Percentiles rank a stretch among this genome's conserved stretches.
Conservation (phyloP, 2,888 invertebrate species). For the Leptothorax acervorum region DNA sequence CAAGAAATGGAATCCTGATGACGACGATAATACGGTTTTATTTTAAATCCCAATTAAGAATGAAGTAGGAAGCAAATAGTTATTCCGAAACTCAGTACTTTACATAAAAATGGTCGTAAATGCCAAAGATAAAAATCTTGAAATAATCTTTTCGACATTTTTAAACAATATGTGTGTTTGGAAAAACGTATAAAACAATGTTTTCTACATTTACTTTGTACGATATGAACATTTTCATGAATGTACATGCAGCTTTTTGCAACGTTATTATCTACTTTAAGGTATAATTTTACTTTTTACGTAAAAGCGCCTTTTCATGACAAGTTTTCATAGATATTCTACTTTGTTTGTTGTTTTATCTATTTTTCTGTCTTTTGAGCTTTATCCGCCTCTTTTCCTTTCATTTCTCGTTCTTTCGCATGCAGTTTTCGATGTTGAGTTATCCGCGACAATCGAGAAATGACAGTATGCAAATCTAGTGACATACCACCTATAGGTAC, state of each 20-base stretch:
- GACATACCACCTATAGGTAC: slow-evolving; percentile 70
- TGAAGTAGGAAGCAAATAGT: not conserved
- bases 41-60: not conserved
- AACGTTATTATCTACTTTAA: not conserved
- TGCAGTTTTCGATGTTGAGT: slow-evolving; percentile 61
- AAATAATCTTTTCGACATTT: not conserved
- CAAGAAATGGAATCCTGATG: not conserved
- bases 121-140: not conserved
- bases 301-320: not conserved
- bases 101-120: not conserved
- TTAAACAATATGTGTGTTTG: not conserved
- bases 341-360: slow-evolving; percentile 14
- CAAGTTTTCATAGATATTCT: slow-evolving; percentile 16
- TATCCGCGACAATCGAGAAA: slow-evolving; percentile 81
- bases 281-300: not conserved
- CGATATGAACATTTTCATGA: not conserved
- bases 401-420: slow-evolving; percentile 53
- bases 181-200: not conserved
- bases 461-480: slow-evolving; percentile 81
- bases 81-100: not conserved
- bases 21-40: not conserved
- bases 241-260: not conserved
- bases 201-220: not conserved
- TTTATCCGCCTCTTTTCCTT: slow-evolving; percentile 34
- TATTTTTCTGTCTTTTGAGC: slow-evolving; percentile 15